A percentile compares a stretch with the other conserved stretches of the same genome.
These are phyloP conservation scores for Desmophyllum pertusum DNA, from an alignment of 92 coral and sea anemone genomes.

Conservation along the genomic window DNA sequence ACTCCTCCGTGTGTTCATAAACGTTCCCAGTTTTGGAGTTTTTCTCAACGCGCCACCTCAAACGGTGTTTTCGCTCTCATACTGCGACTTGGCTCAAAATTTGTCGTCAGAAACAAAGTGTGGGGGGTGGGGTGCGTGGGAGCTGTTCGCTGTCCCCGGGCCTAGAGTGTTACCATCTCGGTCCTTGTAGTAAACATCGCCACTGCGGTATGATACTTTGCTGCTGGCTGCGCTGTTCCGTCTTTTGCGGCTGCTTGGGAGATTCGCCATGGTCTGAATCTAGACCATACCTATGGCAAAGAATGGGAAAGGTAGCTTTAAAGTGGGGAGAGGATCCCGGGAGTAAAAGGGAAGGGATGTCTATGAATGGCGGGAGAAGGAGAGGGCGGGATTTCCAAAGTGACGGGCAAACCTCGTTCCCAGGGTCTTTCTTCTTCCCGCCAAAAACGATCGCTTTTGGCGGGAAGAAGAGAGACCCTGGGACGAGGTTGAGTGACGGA, in stretches of 20 bases:
- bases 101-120: slow-evolving; percentile 8
- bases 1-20: background rate
- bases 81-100: background rate
- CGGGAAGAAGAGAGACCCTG: too few relatives aligned
- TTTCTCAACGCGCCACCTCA: slow-evolving; percentile 30
- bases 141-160: slow-evolving; percentile 24
- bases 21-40: slow-evolving; percentile 15
- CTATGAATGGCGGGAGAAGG: too few relatives aligned
- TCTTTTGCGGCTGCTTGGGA: slow-evolving; percentile 13
- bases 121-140: slow-evolving; percentile 5
- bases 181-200: slow-evolving; percentile 81
- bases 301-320: background rate
- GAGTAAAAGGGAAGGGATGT: too few relatives aligned
- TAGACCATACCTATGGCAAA: slow-evolving; percentile 28
- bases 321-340: too few relatives aligned
- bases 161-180: slow-evolving; percentile 56
- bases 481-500: too few relatives aligned
- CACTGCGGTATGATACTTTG: slow-evolving; percentile 68
- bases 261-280: slow-evolving; percentile 16
- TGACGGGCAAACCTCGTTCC: too few relatives aligned
- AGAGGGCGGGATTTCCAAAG: too few relatives aligned
- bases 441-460: too few relatives aligned
- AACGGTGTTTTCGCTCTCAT: slow-evolving; percentile 23
- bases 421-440: too few relatives aligned
- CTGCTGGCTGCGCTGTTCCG: slow-evolving; percentile 20